These are phyloP conservation scores for Blennius ocellaris DNA, from an alignment of 2,113 vertebrate species.

Conservation along the genomic window DNA sequence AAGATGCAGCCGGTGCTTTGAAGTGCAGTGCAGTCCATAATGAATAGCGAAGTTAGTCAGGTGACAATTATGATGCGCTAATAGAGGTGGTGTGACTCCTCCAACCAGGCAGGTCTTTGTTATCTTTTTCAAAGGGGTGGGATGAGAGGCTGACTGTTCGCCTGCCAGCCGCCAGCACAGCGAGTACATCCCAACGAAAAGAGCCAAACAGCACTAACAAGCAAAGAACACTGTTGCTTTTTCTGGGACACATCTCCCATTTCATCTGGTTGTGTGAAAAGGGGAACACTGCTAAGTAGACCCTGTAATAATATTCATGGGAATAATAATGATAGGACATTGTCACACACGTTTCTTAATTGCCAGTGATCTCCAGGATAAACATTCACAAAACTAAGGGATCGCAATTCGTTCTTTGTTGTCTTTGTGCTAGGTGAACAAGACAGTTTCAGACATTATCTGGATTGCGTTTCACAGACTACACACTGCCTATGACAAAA, in stretches of 20 bases:
- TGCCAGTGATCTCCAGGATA: no score
- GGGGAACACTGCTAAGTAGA: not conserved
- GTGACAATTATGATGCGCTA: constrained; percentile 2
- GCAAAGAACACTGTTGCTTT: constrained; percentile 1
- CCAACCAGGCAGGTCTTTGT: constrained; percentile 3
- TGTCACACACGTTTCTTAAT: no score
- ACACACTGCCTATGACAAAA: no score
- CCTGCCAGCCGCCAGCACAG: not conserved
- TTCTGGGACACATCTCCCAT: not conserved
- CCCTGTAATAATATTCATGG: not conserved
- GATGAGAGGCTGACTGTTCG: not conserved
- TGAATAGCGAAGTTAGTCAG: not conserved
- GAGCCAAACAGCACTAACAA: constrained; percentile 2
- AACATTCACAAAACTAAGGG: no score
- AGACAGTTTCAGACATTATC: no score
- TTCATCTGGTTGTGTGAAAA: not conserved
- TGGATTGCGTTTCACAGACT: no score
- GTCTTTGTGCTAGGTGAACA: no score
- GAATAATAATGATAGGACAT: no score
- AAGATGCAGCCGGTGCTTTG: not conserved
- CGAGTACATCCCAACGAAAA: not conserved
- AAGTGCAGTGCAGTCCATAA: not conserved
- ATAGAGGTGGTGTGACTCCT: constrained; percentile 1
- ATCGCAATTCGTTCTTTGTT: no score
- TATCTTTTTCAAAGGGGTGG: constrained; percentile 6